phyloP scores from a whole-genome alignment of 2,888 invertebrate species.

The Epinotia ramella region DNA sequence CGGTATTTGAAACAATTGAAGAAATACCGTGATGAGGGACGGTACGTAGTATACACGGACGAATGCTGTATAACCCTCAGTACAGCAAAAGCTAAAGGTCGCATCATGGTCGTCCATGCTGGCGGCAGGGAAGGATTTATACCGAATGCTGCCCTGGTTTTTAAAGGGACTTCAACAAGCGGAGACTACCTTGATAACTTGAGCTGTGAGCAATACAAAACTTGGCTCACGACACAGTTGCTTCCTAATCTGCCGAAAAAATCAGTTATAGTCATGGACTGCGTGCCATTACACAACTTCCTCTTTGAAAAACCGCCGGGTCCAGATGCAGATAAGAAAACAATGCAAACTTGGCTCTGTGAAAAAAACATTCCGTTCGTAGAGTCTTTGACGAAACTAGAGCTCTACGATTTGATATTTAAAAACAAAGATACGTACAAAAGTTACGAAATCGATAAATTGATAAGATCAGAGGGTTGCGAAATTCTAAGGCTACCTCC shows the following conservation, averaged over 20 bases:
- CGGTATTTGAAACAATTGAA: conserved; percentile 1
- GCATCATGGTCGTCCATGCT: not conserved
- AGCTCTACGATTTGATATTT: not conserved
- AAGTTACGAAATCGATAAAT: conserved; percentile 1
- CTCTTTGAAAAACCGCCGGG: not conserved
- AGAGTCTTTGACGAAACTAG: not conserved
- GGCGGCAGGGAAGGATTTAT: not conserved
- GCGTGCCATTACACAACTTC: not conserved
- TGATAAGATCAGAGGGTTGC: conserved; percentile 2
- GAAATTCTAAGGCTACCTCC: conserved; percentile 2
- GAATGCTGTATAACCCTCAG: not conserved
- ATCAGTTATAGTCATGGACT: not conserved
- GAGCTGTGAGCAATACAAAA: not conserved
- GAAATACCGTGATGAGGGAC: conserved; percentile 4
- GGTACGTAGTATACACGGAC: not conserved
- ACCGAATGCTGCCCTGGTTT: not conserved
- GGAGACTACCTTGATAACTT: conserved; percentile 4
- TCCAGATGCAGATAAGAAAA: not conserved
- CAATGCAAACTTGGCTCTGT: not conserved
- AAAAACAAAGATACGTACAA: not conserved
- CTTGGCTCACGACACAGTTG: not conserved
- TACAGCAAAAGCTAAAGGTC: conserved; percentile 1
- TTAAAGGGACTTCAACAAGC: conserved; percentile 1
- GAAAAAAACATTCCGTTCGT: not conserved
- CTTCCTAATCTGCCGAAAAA: conserved; percentile 1